Base-by-base conservation (phyloP, 1,140 invertebrate species). In the Drosophila littoralis region DNA sequence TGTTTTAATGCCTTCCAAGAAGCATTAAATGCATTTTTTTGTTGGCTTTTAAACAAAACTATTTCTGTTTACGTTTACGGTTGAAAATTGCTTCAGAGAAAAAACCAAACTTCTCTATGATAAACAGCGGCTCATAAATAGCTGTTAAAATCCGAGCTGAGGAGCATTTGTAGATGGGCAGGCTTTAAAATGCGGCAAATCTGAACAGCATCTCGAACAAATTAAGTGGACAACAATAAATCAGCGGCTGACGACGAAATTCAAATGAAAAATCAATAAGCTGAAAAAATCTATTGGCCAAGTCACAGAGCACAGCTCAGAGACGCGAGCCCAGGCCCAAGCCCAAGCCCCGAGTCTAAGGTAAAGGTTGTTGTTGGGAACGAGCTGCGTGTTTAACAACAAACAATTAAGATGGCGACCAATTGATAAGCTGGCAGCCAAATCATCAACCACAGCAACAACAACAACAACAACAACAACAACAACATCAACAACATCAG, bases 351-450 rank as follows among this genome's bases (percentile, higher is more conserved):
- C 48, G 64, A 75, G n/a, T 46, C 61, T 36, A 54, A 9, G 50
- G 46, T 15, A 59, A 35, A 35, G 22, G 33, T 52, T 68, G 50
- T 60, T 36, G 38, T 69, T 69, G 65, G 42, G 57, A 61, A 38
- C 57, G 60, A 81, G 75, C 83, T 89, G 77, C 85, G 80, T 90
- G 85, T 89, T 88, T 86, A 86, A 83, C 86, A 90, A 82, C 86
- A 86, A 90, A 90, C 86, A 90, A 90, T 90, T 90, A 90, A 90
- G 86, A 90, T 90, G 86, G 88, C 86, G 82, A 82, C 86, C 86
- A 82, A 83, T 79, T 79, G 86, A 90, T 90, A 90, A 86, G 75
- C 69, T 75, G 67, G 67, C 63, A 77, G 75, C 71, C 68, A 82
- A 81, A 76, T 79, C 77, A 79, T 76, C 77, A 76, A 75, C 46